Evolutionary conservation across 1,140 invertebrate species (phyloP), one percentile per base, ranked within the genome.

Genomic region (Luehdorfia chinensis): DNA sequence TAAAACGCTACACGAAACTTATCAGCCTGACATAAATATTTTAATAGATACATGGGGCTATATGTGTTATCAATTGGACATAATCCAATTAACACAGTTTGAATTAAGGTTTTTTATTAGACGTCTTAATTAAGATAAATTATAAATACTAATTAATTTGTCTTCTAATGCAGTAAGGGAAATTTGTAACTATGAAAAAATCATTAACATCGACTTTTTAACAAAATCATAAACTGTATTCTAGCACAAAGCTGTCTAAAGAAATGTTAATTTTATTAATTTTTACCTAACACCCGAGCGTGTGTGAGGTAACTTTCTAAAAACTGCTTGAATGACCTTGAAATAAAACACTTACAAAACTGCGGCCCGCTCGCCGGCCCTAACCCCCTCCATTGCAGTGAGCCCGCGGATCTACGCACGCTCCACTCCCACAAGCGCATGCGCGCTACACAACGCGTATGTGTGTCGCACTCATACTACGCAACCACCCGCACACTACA

Each of bases 311-410:
- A 80, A 87, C 86, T 87, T 87, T 87, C 86, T 87, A 87, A 87
- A 87, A 86, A 84, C 79, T 85, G 78, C 73, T 84, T 68, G 69
- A 67, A 67, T 86, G 86, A 87, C 86, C 86, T 87, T 87, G 86
- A 87, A 87, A 87, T 78, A 87, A 84, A 84, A 80, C 74, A 79
- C 70, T 87, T 87, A 86, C 84, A 85, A 86, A 87, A 86, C 80
- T 69, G 77, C 75, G 73, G 62, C 64, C 81, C 75, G 73, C 75
- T 87, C 79, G 73, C 68, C 58, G 74, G 58, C 70, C 66, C 71
- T 73, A 70, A 55, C 69, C 68, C 68, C 70, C 67, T 61, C 59
- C 76, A 59, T 53, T 69, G 75, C 68, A 73, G 54, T 58, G 53
- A 47, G 48, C 28, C 62, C 60, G 62, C 69, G 62, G 70, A 70